A percentile compares a stretch with the other conserved stretches of the same genome.
phyloP scores from a whole-genome alignment of 2,113 vertebrate species.

The Siniperca knerii region DNA sequence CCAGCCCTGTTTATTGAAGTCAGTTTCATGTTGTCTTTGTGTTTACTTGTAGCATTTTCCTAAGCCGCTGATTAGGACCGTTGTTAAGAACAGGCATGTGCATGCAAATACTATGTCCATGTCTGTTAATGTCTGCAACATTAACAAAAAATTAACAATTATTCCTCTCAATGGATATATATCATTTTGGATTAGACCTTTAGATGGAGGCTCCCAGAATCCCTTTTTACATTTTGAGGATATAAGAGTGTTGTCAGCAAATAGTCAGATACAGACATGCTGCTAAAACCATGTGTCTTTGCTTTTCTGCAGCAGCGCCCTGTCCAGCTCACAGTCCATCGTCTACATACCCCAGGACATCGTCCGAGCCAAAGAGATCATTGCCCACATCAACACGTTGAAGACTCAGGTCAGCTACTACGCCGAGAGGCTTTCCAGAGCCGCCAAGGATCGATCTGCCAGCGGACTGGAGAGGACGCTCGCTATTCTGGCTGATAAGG shows the following conservation, averaged over 20 bases:
- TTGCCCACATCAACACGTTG: slow-evolving; percentile 96
- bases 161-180: background rate
- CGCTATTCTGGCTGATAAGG: slow-evolving; percentile 94
- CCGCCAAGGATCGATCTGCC: slow-evolving; percentile 95
- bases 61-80: background rate
- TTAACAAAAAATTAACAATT: background rate
- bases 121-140: no score
- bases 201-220: background rate
- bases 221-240: background rate
- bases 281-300: background rate
- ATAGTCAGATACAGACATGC: background rate
- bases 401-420: slow-evolving; percentile 99
- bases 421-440: slow-evolving; percentile 94
- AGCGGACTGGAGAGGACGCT: slow-evolving; percentile 96
- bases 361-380: slow-evolving; percentile 95
- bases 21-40: slow-evolving; percentile 28
- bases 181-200: background rate
- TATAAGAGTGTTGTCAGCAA: background rate
- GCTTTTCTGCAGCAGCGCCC: slow-evolving; percentile 82
- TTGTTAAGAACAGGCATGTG: slow-evolving; percentile 63
- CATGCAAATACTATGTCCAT: slow-evolving; percentile 46
- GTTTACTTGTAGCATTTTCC: slow-evolving; percentile 6
- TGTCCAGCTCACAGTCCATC: slow-evolving; percentile 93
- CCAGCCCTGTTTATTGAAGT: background rate
- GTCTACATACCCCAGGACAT: slow-evolving; percentile 96